These are phyloP conservation scores for Pangasius larnaudii DNA, from an alignment of 2,797 vertebrate species.

Conservation along the genomic window DNA sequence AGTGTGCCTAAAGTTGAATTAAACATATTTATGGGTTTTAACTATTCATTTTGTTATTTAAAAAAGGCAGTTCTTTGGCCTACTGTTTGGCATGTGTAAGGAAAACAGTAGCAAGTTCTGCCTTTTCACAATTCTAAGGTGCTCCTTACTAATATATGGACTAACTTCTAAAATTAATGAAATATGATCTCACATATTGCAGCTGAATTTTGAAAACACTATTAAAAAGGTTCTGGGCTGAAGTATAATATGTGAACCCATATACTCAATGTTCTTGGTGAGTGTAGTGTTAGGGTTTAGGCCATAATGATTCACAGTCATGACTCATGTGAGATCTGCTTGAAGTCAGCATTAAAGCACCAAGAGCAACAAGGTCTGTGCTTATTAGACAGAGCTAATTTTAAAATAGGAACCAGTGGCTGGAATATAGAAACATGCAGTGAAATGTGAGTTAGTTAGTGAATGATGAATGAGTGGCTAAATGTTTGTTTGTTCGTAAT, in stretches of 20 bases:
- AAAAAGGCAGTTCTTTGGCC: not conserved
- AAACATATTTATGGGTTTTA: not conserved
- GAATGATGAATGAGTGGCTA: not conserved
- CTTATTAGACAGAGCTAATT: not conserved
- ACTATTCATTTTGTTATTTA: not conserved
- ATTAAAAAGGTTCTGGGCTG: not conserved
- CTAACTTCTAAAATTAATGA: not conserved
- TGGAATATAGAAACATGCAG: not conserved
- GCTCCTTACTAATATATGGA: not conserved
- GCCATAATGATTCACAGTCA: slow-evolving; percentile 2
- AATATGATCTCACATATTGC: not conserved
- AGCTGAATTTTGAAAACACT: not conserved
- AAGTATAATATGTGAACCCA: not conserved
- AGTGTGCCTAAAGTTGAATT: not conserved
- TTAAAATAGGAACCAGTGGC: not conserved
- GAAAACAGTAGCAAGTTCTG: not conserved
- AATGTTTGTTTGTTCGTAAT: not conserved
- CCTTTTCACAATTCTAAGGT: not conserved
- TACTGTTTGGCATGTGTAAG: not conserved
- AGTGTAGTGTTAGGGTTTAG: not conserved
- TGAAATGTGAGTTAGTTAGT: not conserved
- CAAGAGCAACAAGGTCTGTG: not conserved
- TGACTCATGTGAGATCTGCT: not conserved
- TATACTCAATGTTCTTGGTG: not conserved
- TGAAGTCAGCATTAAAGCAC: not conserved